A percentile compares a stretch with the other conserved stretches of the same genome.
These are phyloP conservation scores for Trichechus manatus DNA, from an alignment of 2,113 vertebrate species.

Conservation along the genomic window DNA sequence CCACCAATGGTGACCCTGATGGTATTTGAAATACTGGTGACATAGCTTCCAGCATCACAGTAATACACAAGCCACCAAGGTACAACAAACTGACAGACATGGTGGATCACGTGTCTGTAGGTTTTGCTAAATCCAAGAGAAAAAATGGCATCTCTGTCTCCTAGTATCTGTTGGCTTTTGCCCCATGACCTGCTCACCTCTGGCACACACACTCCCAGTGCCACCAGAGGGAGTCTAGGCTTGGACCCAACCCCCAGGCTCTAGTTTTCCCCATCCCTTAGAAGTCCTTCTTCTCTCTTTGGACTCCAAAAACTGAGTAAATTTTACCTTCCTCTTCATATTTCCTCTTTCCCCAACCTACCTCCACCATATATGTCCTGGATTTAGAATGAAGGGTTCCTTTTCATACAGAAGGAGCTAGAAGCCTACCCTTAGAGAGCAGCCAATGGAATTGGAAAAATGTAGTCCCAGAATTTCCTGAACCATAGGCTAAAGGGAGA, in stretches of 20 bases:
- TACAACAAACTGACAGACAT: too few relatives aligned
- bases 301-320: background rate
- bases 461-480: background rate
- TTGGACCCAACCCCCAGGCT: background rate
- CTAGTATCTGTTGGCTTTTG: background rate
- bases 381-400: background rate
- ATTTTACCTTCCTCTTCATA: background rate
- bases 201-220: background rate
- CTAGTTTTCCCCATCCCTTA: background rate
- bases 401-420: background rate
- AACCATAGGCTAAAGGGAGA: background rate
- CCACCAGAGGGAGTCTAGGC: background rate
- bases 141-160: background rate
- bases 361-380: background rate
- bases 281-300: background rate
- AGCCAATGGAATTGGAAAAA: background rate
- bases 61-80: too few relatives aligned
- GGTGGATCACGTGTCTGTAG: background rate
- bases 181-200: background rate
- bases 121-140: background rate
- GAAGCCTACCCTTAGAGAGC: too few relatives aligned
- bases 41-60: too few relatives aligned
- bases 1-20: too few relatives aligned
- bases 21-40: too few relatives aligned
- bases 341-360: background rate